Conservation (phyloP, 2,797 vertebrate species). For the Cynodonichthys magdalenae region DNA sequence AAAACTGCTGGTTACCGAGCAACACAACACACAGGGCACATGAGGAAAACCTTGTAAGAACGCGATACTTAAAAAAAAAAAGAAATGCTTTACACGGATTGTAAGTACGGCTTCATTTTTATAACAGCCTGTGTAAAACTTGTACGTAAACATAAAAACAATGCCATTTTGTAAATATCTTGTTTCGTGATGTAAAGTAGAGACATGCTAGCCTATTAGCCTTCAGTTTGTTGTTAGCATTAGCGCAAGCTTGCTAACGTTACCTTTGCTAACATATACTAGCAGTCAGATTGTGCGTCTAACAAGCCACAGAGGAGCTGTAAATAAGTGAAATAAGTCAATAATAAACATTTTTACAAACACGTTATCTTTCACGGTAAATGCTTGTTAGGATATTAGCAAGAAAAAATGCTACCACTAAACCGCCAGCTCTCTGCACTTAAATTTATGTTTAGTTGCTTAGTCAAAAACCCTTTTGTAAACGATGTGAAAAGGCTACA, state of each 20-base stretch:
- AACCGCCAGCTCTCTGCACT: slow-evolving; percentile 2
- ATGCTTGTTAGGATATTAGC: neutral
- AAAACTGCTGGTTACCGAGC: slow-evolving; percentile 75
- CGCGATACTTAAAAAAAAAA: neutral
- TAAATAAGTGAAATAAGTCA: neutral
- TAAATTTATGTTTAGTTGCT: neutral
- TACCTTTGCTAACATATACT: neutral
- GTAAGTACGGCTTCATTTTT: slow-evolving; percentile 35
- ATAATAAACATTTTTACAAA: neutral
- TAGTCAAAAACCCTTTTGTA: neutral
- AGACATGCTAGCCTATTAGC: slow-evolving; percentile 44
- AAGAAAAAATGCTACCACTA: neutral
- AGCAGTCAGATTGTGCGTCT: neutral
- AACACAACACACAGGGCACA: slow-evolving; percentile 58
- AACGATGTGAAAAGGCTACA: neutral
- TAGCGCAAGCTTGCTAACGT: slow-evolving; percentile 14
- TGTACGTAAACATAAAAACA: accelerated
- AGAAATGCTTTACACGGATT: neutral
- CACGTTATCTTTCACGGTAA: neutral
- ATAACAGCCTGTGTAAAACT: accelerated
- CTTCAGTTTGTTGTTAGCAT: slow-evolving; percentile 55
- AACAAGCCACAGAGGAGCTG: neutral
- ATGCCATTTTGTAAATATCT: neutral
- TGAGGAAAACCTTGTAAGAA: slow-evolving; percentile 47
- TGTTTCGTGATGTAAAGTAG: slow-evolving; percentile 17